Evolutionary conservation across 1,140 invertebrate species (phyloP).

Genomic region (Chlorops oryzae): DNA sequence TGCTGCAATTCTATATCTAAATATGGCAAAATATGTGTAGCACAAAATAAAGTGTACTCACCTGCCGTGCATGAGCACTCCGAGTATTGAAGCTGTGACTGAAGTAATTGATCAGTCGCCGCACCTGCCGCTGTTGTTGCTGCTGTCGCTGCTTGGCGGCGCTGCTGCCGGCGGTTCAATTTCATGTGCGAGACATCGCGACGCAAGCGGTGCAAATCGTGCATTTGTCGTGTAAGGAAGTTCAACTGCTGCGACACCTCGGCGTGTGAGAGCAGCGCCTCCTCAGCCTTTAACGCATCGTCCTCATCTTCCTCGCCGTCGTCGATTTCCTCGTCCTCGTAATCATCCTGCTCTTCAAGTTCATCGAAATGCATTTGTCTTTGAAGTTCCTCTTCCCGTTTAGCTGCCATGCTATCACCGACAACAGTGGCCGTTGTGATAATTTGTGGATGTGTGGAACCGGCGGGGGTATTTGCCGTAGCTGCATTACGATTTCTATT

Average conservation of each 20-base stretch:
- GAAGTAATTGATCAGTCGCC: background rate
- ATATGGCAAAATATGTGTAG: background rate
- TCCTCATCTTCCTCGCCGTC: background rate
- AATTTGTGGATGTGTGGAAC: no score
- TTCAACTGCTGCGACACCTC: slow-evolving; percentile 14
- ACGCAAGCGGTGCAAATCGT: slow-evolving; percentile 42
- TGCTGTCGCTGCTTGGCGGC: slow-evolving; percentile 30
- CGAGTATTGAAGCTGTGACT: slow-evolving; percentile 5
- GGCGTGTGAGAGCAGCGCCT: no score
- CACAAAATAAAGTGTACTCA: slow-evolving; percentile 21
- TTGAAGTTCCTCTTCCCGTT: no score
- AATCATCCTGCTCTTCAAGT: background rate
- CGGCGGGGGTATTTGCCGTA: slow-evolving; percentile 13
- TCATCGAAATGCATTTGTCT: no score
- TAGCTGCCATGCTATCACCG: no score
- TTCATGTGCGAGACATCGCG: slow-evolving; percentile 45
- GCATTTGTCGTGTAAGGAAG: slow-evolving; percentile 18
- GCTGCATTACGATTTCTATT: no score
- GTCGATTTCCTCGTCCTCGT: background rate
- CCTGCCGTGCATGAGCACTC: slow-evolving; percentile 44
- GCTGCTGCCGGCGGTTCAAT: slow-evolving; percentile 38
- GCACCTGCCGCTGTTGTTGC: slow-evolving; percentile 14
- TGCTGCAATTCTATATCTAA: background rate
- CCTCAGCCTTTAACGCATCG: background rate
- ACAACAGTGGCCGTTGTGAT: no score